phyloP scores from a whole-genome alignment of 1,140 invertebrate species.

The Aporrectodea caliginosa region DNA sequence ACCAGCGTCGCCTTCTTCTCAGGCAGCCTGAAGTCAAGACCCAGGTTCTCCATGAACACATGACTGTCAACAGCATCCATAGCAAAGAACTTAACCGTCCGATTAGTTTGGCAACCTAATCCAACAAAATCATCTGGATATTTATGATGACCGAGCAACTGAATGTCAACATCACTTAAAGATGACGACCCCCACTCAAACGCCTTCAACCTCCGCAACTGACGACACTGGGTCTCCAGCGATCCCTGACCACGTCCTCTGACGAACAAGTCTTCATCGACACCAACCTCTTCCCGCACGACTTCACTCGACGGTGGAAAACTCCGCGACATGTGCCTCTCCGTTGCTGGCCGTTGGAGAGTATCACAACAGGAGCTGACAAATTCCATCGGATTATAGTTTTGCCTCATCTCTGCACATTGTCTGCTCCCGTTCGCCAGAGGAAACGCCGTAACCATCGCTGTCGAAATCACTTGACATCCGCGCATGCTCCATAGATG shows the following conservation, averaged over 20 bases:
- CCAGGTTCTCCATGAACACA: conserved; percentile 70
- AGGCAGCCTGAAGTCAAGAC: conserved; percentile 46
- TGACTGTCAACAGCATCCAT: conserved; percentile 68
- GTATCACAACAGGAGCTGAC: conserved; percentile 37
- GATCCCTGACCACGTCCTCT: background rate
- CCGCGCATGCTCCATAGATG: conserved; percentile 14
- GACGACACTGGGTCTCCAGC: conserved; percentile 1
- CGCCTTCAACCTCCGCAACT: background rate
- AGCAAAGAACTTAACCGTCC: conserved; percentile 66
- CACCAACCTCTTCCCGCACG: background rate
- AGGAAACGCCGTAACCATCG: background rate
- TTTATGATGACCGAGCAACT: background rate
- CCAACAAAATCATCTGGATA: conserved; percentile 46
- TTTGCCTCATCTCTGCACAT: conserved; percentile 36
- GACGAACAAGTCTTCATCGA: background rate
- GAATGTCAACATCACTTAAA: conserved; percentile 15
- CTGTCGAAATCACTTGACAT: background rate
- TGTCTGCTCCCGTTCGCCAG: too few species aligned
- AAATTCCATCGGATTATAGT: conserved; percentile 39
- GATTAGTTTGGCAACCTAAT: conserved; percentile 63
- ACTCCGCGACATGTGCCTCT: background rate
- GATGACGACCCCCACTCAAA: background rate
- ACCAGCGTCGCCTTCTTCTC: background rate
- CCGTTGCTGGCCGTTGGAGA: background rate
- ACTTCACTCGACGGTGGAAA: conserved; percentile 1